Conservation (phyloP, 2,113 vertebrate species). For the Psittacus erithacus region DNA sequence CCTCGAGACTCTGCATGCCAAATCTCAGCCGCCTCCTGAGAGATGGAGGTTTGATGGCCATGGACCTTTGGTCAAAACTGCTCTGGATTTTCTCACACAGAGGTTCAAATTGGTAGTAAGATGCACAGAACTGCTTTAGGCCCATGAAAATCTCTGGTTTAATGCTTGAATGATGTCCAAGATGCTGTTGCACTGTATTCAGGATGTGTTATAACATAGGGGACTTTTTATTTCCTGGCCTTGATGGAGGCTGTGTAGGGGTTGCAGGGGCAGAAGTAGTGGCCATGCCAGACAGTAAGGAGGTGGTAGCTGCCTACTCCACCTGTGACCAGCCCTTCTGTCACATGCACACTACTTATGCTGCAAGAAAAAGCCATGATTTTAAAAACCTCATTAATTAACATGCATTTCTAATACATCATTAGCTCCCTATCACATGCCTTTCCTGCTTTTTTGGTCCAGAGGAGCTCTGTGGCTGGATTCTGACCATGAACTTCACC, state of each 20-base stretch:
- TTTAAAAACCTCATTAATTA: neutral
- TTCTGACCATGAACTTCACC: rapidly evolving
- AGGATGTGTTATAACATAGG: rapidly evolving
- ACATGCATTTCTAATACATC: neutral
- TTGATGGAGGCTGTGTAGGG: neutral
- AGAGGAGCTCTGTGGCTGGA: neutral
- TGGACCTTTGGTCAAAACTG: neutral
- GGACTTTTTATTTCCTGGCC: neutral
- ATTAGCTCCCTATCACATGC: neutral
- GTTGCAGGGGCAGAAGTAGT: neutral
- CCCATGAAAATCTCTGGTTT: neutral
- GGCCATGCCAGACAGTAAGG: neutral
- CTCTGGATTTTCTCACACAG: neutral
- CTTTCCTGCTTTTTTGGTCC: neutral
- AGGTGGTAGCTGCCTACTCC: neutral
- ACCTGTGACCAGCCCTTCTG: neutral
- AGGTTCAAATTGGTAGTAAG: neutral
- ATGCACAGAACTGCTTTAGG: neutral
- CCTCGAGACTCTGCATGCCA: conserved; percentile 40
- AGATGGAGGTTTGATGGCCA: neutral
- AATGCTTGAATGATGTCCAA: neutral
- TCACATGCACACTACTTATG: neutral
- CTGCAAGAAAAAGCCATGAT: neutral
- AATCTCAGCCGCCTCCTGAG: neutral
- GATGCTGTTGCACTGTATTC: neutral